Evolutionary conservation across 2,113 vertebrate species (phyloP), one percentile per base, ranked within the genome.

Genomic region (Scomber japonicus): DNA sequence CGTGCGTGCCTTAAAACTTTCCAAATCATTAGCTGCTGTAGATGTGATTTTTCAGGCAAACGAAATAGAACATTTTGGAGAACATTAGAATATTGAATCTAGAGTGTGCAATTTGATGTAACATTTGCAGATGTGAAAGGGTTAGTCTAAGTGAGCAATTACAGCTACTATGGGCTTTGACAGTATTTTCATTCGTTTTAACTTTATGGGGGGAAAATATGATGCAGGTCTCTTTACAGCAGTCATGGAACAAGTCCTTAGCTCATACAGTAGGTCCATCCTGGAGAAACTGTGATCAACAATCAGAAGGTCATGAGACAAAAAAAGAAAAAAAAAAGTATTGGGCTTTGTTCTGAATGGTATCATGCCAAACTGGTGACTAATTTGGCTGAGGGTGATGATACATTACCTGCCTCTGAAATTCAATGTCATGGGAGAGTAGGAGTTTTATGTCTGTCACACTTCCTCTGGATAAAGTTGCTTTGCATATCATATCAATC

Each of bases 201-300:
- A 71, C 61, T 89, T 84, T 82, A 72, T 85, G 55, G 53, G 56
- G 27, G 80, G 84, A 85, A 93, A 90, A 83, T 86, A 0, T 89
- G 86, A 89, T 83, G 84, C 85, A 74, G 78, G 27, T 21, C 35
- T n/a, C 56, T 51, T 1, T 14, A 56, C 55, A 83, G 44, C 30
- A 71, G 54, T 78, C 73, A 71, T 78, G 81, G 76, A 86, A 83
- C 61, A 78, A 72, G 71, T 62, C 51, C 59, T 86, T 71, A 80
- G 71, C 73, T 88, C 81, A 91, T 68, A 45, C 49, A 78, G 80
- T 73, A 27, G 68, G 27, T 35, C 55, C 50, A 69, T 71, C 30
- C 15, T 75, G 50, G 30, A 81, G 35, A 62, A 46, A 57, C 66
- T 62, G 63, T 65, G 46, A 75, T 83, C 31, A 78, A 69, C 63